Evolutionary conservation across 35 echinoderm and acorn worm species (phyloP), one percentile per base, ranked within the genome.

Genomic region (Heliocidaris tuberculata): DNA sequence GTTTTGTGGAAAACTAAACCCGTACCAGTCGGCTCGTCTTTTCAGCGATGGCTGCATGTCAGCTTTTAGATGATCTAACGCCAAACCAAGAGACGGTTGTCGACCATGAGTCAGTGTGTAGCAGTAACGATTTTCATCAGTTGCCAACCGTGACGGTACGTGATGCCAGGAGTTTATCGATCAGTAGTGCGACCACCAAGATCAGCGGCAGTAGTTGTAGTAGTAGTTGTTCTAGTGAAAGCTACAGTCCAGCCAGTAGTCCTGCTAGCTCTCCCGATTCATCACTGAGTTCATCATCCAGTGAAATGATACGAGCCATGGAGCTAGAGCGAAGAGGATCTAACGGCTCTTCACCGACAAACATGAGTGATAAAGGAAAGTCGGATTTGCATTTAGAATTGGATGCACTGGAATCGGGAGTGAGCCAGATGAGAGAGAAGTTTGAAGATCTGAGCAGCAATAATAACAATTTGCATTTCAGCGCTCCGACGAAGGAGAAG

Each of bases 141-240:
- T n/a, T 56, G 47, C 90, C 90, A 30, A 54, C 90, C 49, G 49
- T 92, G 49, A 92, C 90, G 49, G 90, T 92, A 30, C 42, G 90
- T 50, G 90, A 48, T 56, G n/a, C 90, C 9, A 92, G 90, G 90
- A 92, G 19, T 92, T 92, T 92, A 92, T 92, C 90, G 90, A 92
- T 92, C 48, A 92, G 90, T 48, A 92, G 90, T 48, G 90, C 27
- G 21, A 56, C 31, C 49, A 48, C 15, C 50, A 56, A 47, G 12
- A 56, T 2, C n/a, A 56, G 90, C 90, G 48, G 19, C 48, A 54
- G 49, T 48, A 92, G 42, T n/a, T n/a, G n/a, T n/a, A n/a, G n/a
- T n/a, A n/a, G n/a, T 24, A 56, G 49, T 48, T 50, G 49, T 48
- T 47, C 31, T 24, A 92, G 90, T 88, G 31, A 88, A 88, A 88